phyloP scores from a whole-genome alignment of 1,140 invertebrate species.

The Drosophila arizonae region DNA sequence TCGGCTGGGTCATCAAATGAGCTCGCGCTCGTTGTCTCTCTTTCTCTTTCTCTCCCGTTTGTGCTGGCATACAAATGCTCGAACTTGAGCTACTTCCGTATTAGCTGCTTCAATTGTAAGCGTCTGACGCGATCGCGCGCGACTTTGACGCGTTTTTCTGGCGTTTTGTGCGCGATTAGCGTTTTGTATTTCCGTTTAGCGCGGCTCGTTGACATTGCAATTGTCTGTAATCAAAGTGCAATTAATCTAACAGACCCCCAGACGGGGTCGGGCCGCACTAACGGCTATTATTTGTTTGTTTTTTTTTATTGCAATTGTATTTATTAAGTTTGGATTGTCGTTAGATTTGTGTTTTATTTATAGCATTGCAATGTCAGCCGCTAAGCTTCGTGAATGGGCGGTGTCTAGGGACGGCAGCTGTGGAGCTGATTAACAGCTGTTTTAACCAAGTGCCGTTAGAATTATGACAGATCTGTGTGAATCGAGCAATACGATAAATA shows the following conservation, averaged over 20 bases:
- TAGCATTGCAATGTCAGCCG: slow-evolving; percentile 65
- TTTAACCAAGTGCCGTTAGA: slow-evolving; percentile 63
- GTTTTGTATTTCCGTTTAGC: slow-evolving; percentile 64
- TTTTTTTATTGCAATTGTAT: slow-evolving; percentile 45
- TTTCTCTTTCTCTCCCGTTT: neutral
- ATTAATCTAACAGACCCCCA: slow-evolving; percentile 72
- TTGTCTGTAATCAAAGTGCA: slow-evolving; percentile 73
- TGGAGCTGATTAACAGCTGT: slow-evolving; percentile 33
- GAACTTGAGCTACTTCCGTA: slow-evolving; percentile 48
- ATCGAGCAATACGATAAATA: slow-evolving; percentile 22
- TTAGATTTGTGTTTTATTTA: slow-evolving; percentile 58
- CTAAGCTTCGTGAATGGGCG: slow-evolving; percentile 8
- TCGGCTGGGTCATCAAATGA: neutral
- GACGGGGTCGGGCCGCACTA: slow-evolving; percentile 54
- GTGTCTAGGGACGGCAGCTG: slow-evolving; percentile 38
- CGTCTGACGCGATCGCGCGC: slow-evolving; percentile 32
- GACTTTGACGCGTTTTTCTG: slow-evolving; percentile 45
- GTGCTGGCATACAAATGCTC: neutral
- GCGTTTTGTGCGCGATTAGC: slow-evolving; percentile 54
- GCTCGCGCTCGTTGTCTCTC: neutral
- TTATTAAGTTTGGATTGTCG: slow-evolving; percentile 32
- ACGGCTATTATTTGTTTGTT: slow-evolving; percentile 50
- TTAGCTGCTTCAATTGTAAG: slow-evolving; percentile 29
- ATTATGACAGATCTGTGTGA: slow-evolving; percentile 47
- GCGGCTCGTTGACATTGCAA: slow-evolving; percentile 60